Percentiles rank a stretch among this genome's conserved stretches.
These are phyloP conservation scores for Empidonax alnorum DNA, from an alignment of 2,113 vertebrate genomes.

Conservation along the genomic window DNA sequence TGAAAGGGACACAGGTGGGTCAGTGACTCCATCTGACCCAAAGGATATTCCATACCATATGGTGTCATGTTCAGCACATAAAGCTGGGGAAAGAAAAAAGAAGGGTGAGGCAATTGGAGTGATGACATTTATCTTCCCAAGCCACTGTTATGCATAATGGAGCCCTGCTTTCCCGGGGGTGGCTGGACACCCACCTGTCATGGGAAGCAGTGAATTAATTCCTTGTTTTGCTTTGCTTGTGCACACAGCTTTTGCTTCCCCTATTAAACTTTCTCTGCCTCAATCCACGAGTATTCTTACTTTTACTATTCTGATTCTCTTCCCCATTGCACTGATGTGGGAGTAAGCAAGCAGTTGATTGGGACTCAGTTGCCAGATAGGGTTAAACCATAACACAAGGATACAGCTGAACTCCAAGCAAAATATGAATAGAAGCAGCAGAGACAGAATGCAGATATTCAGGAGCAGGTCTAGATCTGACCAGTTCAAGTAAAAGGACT, in stretches of 20 bases:
- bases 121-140: not conserved
- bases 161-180: not conserved
- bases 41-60: not conserved
- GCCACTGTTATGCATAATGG: accelerated
- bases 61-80: not conserved
- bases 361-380: too few relatives aligned
- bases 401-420: not conserved
- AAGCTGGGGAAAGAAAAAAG: not conserved
- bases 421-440: not conserved
- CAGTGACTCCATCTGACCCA: not conserved
- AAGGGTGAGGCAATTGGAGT: not conserved
- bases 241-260: not conserved
- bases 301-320: not conserved
- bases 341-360: not conserved
- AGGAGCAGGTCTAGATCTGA: not conserved
- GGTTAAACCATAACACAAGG: not conserved
- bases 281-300: not conserved
- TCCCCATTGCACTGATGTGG: not conserved
- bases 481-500: not conserved
- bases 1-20: not conserved
- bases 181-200: not conserved
- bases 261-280: not conserved
- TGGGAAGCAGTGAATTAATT: not conserved
- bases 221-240: not conserved
- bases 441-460: not conserved